Evolutionary conservation across 1,140 invertebrate species (phyloP), one percentile per base, ranked within the genome.

Genomic region (Oscheius sp.): DNA sequence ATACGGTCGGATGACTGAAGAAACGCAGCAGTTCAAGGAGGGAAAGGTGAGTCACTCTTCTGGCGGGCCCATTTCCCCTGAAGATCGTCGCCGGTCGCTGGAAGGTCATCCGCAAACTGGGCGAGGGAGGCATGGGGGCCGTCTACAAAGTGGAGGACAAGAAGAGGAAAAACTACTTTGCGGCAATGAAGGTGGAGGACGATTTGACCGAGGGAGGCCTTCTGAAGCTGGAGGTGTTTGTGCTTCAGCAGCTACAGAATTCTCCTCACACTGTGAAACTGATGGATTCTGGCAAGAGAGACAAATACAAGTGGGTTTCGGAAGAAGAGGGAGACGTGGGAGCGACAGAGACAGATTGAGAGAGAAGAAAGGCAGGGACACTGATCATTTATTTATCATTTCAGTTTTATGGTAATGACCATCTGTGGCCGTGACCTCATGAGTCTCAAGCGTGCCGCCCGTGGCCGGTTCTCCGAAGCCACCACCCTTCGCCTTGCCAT

Each of bases 371-470:
- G 62, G 62, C 3, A 29, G 31, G 42, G 7, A 42, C 4, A 45
- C 28, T 7, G 32, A n/a, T n/a, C n/a, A n/a, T n/a, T n/a, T n/a
- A n/a, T n/a, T n/a, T n/a, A n/a, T n/a, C n/a, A 20, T 0, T 80
- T 55, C 64, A 63, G 69, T 42, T 79, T 78, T 55, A 78, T 79
- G 32, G 78, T 79, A 15, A 76, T 80, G 73, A 77, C 76, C 7
- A 26, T 80, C 2, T 72, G 76, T 29, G 77, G 80, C 2, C 67
- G 74, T 2, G 79, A 81, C 52, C 42, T 80, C 26, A 78, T 81
- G 77, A 42, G 38, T 28, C 77, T 82, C 3, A 76, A 78, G 49
- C 46, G 77, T 38, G 52, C 68, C 2, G 70, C 42, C 2, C 62
- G 76, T 23, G 69, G 20, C 18, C 59, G 65, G 10, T 61, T 28